phyloP scores from a whole-genome alignment of 2,113 vertebrate species.

The Balaenoptera acutorostrata region DNA sequence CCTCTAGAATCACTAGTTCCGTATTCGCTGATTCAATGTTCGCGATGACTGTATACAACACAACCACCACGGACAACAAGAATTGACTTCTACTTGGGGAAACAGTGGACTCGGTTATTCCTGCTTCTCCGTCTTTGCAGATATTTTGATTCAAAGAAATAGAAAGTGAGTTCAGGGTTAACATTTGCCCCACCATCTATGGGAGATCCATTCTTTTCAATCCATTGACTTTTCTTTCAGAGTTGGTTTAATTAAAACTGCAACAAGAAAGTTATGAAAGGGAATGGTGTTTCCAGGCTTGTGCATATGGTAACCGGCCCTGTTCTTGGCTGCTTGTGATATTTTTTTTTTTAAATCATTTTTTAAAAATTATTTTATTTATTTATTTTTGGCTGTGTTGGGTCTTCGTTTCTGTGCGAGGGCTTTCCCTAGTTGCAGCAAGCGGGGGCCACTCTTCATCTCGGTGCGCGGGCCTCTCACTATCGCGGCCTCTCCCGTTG shows the following conservation, averaged over 20 bases:
- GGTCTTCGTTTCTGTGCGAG: no score
- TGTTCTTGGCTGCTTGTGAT: not conserved
- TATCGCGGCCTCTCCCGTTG: no score
- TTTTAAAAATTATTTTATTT: no score
- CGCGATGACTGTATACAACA: not conserved
- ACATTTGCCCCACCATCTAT: not conserved
- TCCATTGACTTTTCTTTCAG: not conserved
- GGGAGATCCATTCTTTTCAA: not conserved
- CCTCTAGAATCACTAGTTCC: not conserved
- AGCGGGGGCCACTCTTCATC: no score
- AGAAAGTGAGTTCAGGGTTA: not conserved
- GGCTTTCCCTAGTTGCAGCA: no score
- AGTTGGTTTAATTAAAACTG: not conserved
- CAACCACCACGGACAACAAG: not conserved
- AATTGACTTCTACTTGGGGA: not conserved
- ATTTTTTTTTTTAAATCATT: no score
- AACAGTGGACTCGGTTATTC: not conserved
- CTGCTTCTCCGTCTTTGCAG: not conserved
- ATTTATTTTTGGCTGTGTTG: no score
- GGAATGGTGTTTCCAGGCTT: not conserved
- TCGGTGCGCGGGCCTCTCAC: no score
- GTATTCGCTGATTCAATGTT: not conserved
- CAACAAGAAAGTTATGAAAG: accelerated
- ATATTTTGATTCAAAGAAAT: not conserved
- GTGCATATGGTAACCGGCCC: accelerated